phyloP scores from a whole-genome alignment of 2,113 vertebrate species.

The Osmerus eperlanus region DNA sequence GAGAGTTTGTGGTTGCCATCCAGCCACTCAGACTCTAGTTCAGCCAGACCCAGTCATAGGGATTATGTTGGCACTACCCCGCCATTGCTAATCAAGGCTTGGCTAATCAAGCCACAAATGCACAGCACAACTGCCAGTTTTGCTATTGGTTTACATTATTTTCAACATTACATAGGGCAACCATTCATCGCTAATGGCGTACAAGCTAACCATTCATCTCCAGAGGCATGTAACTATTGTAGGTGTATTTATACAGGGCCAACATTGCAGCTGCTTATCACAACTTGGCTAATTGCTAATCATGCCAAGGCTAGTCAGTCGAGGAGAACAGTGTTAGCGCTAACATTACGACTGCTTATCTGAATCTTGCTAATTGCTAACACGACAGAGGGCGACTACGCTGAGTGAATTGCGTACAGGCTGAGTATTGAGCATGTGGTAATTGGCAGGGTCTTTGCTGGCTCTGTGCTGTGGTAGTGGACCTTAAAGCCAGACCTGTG shows the following conservation, averaged over 20 bases:
- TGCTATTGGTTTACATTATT: no score
- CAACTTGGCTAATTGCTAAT: slow-evolving; percentile 23
- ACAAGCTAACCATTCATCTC: slow-evolving; percentile 1
- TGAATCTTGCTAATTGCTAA: slow-evolving; percentile 27
- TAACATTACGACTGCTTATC: slow-evolving; percentile 24
- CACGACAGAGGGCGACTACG: slow-evolving; percentile 19
- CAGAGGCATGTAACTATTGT: background rate
- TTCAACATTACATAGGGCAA: background rate
- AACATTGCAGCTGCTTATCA: slow-evolving; percentile 28
- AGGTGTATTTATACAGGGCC: slow-evolving; percentile 8
- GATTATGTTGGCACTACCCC: no score
- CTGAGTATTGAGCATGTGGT: slow-evolving; percentile 44
- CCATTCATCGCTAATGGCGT: slow-evolving; percentile 1
- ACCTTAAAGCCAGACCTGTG: slow-evolving; percentile 51
- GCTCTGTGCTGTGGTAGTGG: slow-evolving; percentile 51
- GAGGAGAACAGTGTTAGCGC: slow-evolving; percentile 10
- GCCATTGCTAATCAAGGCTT: no score
- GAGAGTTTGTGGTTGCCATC: no score
- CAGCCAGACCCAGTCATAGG: no score
- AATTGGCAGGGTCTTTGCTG: slow-evolving; percentile 50
- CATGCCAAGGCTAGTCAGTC: slow-evolving; percentile 22
- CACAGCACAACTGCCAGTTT: no score
- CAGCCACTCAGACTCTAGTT: no score
- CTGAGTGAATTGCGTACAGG: slow-evolving; percentile 17
- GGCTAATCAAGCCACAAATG: no score